Evolutionary conservation across 2,113 vertebrate species (phyloP).

Genomic region (Pelusios castaneus): DNA sequence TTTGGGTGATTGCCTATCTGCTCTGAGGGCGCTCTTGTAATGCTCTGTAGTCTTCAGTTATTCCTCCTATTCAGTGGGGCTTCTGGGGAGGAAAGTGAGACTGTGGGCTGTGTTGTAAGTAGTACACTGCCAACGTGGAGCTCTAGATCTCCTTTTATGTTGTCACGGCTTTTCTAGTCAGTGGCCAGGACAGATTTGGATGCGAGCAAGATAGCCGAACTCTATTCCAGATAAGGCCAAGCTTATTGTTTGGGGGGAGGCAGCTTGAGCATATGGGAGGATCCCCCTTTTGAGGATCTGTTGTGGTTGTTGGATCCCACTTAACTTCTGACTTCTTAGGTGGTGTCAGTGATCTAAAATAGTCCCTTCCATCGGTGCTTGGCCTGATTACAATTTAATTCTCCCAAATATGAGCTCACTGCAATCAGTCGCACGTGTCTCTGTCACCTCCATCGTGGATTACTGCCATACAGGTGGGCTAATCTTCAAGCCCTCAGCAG

Average conservation of each 20-base stretch:
- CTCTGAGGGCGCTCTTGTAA: not conserved
- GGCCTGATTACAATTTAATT: not conserved
- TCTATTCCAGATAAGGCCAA: not conserved
- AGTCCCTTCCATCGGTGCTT: not conserved
- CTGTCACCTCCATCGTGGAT: rapidly evolving
- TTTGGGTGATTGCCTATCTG: rapidly evolving
- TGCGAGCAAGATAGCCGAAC: not conserved
- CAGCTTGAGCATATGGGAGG: too few relatives aligned
- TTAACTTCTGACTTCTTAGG: not conserved
- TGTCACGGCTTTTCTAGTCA: not conserved
- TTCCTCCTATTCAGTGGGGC: not conserved
- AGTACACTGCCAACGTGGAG: not conserved
- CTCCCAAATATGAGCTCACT: rapidly evolving
- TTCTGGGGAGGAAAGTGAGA: too few relatives aligned
- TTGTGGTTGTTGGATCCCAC: rapidly evolving
- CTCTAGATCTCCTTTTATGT: not conserved
- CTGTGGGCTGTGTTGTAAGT: too few relatives aligned
- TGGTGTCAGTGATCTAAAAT: rapidly evolving
- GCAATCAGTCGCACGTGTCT: rapidly evolving
- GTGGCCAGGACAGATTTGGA: not conserved
- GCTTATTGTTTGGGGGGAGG: not conserved
- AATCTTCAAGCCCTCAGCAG: not conserved
- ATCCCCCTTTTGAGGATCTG: not conserved
- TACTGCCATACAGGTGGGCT: rapidly evolving
- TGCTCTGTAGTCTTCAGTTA: rapidly evolving